Base-by-base conservation (phyloP, 2,888 invertebrate genomes). In the Asteroscopus sphinx region DNA sequence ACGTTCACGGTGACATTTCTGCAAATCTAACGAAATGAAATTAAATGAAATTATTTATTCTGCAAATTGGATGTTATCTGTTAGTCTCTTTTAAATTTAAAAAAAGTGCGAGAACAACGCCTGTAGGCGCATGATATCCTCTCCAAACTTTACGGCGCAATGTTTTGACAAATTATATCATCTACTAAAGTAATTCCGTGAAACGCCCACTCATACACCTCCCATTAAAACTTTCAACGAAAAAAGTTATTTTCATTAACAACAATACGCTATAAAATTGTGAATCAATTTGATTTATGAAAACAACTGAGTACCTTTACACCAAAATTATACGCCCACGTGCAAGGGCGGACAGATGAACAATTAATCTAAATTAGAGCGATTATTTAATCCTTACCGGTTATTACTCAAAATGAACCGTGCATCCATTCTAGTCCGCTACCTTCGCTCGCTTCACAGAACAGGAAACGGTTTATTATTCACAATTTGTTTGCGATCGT, bases 331-430 rank as follows among this genome's bases (percentile, higher is more conserved):
- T 75, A 79, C 76, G 73, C 81, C 76, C 78, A 80, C 82, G 73
- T 73, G 59, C 52, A 79, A 80, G 77, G 83, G 77, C 73, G 69
- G 77, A 71, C 79, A 80, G 84, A 85, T 74, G 80, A 79, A 76
- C 83, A 80, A 90, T 91, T 88, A 87, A 91, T 90, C 86, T 87
- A 86, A 86, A 91, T 90, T 89, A 90, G 83, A 83, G 75, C 82
- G 80, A 87, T 89, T 86, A 89, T 83, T 81, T 79, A 86, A 89
- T 88, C 89, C 90, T 89, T 88, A 82, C 81, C 77, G 74, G 77
- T 79, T 79, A 84, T 86, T 80, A 81, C 77, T 77, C 73, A 72
- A 76, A 79, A 79, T 59, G 65, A 47, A 55, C 57, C 33, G 66
- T 58, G 54, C 75, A 76, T 78, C 66, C 58, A 78, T 72, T 76